Base-by-base conservation (phyloP, 2,797 vertebrate genomes). In the Alauda arvensis region DNA sequence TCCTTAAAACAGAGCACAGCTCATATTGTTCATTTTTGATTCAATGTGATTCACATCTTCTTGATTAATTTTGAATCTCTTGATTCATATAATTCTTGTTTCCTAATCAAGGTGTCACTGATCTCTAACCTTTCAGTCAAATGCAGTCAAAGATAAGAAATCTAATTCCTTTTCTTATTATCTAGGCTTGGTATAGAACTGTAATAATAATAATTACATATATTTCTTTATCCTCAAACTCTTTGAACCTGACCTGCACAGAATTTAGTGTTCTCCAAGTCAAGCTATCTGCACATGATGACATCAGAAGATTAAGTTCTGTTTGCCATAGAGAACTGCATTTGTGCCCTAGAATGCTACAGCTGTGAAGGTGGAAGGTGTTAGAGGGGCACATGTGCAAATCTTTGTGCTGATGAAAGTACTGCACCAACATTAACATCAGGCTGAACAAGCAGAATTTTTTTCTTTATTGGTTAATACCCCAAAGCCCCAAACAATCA, bases 381-480 rank as follows among this genome's bases (percentile, higher is more conserved):
- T 92, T 68, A 63, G 49, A 52, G n/a, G 20, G 43, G 24, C 4
- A 37, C 60, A 57, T 59, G 57, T 69, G 62, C 68, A 90, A 86
- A 82, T 34, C 55, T 79, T 79, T 62, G 65, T 7, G 3, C 55
- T 79, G 55, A 60, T 77, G 80, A n/a, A 93, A 85, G 62, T 68
- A 65, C 55, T 46, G 49, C 42, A 85, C 53, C 49, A 86, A 85
- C 68, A 42, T 62, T 65, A 83, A 84, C 45, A 37, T 63, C 51
- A 68, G 77, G 55, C 68, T 61, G 61, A 93, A 87, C 68, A 84
- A 70, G 90, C 53, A 90, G 57, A 82, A 56, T 75, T 76, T 87
- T 82, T 60, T 83, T 83, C 76, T 88, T 75, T 83, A 76, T 88
- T 91, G 52, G 40, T 86, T 95, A 90, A 83, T 87, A 85, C 65